Base-by-base conservation (phyloP, 1,140 invertebrate species). In the Bombyx mandarina region DNA sequence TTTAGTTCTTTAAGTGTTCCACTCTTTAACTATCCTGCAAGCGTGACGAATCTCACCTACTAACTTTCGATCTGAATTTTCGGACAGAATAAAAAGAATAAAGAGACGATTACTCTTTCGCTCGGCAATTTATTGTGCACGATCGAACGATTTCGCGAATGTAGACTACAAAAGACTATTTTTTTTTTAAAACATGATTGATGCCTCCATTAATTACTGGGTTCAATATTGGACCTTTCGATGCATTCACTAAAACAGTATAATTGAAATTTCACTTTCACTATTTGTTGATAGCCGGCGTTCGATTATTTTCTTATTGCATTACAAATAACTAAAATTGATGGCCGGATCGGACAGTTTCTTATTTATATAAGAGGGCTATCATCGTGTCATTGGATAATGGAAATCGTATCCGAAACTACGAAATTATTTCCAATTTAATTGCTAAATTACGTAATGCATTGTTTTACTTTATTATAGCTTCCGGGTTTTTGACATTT, bases 201-300 rank as follows among this genome's bases (percentile, higher is more conserved):
- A 69, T 67, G 62, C 58, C 50, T 71, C 65, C 65, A 69, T 71
- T 74, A 71, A 74, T 74, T 71, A 71, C 60, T 49, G 18, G 62
- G 67, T 76, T 76, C 63, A 69, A 72, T 70, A 64, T 51, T 54
- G 60, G 61, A 60, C 65, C 66, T 65, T 65, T 63, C 63, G 57
- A 73, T 57, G 62, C 60, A 60, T 77, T 69, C 63, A 67, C 67
- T 75, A 68, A 69, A 73, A 71, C 63, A 67, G 66, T 71, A 57
- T 62, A 66, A 77, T 75, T 75, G 71, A 77, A 79, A 77, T 75
- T 69, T 73, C 67, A 77, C 79, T 82, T 82, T 82, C 79, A 75
- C 78, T 61, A 70, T 78, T 76, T 75, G 68, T 68, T 71, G 66
- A 69, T 67, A 61, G 60, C 56, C 12, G 46, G 47, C 49, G 58